Conservation (phyloP, 2,113 vertebrate species). For the Tachysurus fulvidraco region DNA sequence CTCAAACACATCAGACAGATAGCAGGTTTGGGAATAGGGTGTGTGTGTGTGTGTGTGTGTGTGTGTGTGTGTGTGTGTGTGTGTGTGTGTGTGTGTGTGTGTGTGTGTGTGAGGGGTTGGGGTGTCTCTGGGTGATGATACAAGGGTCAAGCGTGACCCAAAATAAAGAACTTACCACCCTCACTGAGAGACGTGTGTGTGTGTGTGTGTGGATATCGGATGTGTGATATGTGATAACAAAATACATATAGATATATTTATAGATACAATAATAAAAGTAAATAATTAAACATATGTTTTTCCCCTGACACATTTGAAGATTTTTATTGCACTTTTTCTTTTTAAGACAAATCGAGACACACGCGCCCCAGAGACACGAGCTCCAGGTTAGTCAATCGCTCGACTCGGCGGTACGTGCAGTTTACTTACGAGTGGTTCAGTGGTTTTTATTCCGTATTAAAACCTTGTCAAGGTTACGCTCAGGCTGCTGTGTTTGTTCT, state of each 20-base stretch:
- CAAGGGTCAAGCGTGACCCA: constrained; percentile 38
- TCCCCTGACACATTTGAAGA: no score
- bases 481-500: background rate
- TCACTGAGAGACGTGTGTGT: background rate
- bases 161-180: constrained; percentile 20
- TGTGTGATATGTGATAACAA: no score
- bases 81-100: background rate
- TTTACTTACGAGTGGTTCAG: background rate
- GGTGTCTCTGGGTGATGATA: background rate
- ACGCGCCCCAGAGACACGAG: no score
- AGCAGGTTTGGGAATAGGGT: background rate
- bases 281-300: no score
- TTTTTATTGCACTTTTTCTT: no score
- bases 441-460: background rate
- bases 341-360: background rate
- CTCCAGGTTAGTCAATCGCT: constrained; percentile 12
- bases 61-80: background rate
- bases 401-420: background rate
- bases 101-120: background rate
- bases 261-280: no score
- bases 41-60: background rate
- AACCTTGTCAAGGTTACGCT: background rate
- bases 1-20: constrained; percentile 9
- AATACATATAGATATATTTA: no score
- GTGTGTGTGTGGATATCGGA: background rate